Evolutionary conservation across 2,888 invertebrate species (phyloP).

Genomic region (Apamea monoglypha): DNA sequence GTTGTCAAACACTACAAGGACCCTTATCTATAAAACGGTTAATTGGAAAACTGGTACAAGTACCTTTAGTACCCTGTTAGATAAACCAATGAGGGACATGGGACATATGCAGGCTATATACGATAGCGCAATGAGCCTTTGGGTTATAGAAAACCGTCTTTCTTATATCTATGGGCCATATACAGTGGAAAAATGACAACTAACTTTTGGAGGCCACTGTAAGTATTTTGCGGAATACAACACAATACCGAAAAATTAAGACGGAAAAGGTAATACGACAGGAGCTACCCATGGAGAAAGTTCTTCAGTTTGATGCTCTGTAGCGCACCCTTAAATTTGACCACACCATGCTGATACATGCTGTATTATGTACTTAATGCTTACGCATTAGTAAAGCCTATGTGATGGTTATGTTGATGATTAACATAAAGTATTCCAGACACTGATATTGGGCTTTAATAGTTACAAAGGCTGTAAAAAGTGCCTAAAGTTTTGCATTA

Average conservation of each 20-base stretch:
- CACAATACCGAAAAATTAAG: not conserved
- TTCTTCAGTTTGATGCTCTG: not conserved
- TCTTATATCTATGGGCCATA: no score
- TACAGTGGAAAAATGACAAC: no score
- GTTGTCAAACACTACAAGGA: conserved; percentile 40
- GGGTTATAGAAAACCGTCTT: not conserved
- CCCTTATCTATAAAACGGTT: conserved; percentile 45
- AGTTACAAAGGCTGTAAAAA: not conserved
- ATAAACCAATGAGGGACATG: not conserved
- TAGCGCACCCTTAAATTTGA: not conserved
- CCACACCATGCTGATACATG: not conserved
- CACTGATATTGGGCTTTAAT: not conserved
- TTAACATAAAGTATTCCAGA: not conserved
- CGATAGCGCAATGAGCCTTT: not conserved
- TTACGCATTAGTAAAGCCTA: not conserved
- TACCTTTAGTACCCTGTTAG: conserved; percentile 6
- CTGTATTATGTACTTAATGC: not conserved
- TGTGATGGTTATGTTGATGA: not conserved
- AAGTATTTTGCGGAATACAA: not conserved
- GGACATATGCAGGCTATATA: not conserved
- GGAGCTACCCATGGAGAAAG: not conserved
- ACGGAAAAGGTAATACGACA: not conserved
- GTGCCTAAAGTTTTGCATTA: not conserved
- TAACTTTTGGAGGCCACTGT: no score
- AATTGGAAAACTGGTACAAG: conserved; percentile 40